phyloP scores from a whole-genome alignment of 2,888 invertebrate genomes.

The Melieria omissa region DNA sequence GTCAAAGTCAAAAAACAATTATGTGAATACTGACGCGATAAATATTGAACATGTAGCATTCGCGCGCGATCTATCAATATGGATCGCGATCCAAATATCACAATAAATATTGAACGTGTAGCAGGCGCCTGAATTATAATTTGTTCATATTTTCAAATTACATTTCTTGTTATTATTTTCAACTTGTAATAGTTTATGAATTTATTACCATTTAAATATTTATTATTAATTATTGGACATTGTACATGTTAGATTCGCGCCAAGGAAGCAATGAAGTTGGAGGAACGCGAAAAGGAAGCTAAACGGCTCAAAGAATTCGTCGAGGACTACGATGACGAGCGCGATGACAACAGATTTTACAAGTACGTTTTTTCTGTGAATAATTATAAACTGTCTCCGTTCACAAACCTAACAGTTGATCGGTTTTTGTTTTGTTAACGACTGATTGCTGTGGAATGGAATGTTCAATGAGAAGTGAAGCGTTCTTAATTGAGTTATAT shows the following conservation, averaged over 20 bases:
- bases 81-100: too few relatives aligned
- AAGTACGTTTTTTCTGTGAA: constrained; percentile 68
- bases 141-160: too few relatives aligned
- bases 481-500: background rate
- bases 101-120: too few relatives aligned
- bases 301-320: constrained; percentile 95
- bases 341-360: constrained; percentile 97
- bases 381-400: too few relatives aligned
- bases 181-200: background rate
- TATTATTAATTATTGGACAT: background rate
- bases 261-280: constrained; percentile 84
- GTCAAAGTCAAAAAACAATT: too few relatives aligned
- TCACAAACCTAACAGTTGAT: too few relatives aligned
- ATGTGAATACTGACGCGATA: too few relatives aligned
- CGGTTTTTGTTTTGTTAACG: too few relatives aligned
- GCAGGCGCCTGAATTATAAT: too few relatives aligned
- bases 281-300: constrained; percentile 91
- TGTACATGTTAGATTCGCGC: constrained; percentile 72
- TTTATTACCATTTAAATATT: constrained; percentile 10
- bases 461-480: background rate
- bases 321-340: constrained; percentile 98
- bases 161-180: background rate
- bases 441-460: background rate
- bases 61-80: too few relatives aligned
- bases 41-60: too few relatives aligned